phyloP scores from a whole-genome alignment of 35 echinoderm and acorn worm species.

The Strongylocentrotus purpuratus region DNA sequence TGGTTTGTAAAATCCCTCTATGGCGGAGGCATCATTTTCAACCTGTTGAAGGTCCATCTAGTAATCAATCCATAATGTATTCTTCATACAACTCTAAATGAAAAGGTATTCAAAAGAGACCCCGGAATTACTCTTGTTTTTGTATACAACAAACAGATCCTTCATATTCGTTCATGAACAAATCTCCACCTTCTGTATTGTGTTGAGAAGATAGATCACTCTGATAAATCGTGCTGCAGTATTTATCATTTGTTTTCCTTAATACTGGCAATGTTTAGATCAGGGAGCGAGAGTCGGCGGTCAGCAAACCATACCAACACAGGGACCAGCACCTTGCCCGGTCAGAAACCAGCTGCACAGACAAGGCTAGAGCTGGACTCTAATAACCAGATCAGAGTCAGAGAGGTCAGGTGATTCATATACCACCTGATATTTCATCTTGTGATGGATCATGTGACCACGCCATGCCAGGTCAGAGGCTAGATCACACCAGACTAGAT shows the following conservation, averaged over 20 bases:
- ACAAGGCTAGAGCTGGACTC: conserved; percentile 60
- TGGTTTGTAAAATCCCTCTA: too few relatives aligned
- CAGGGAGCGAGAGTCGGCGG: background rate
- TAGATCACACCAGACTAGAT: too few relatives aligned
- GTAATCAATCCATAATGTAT: too few relatives aligned
- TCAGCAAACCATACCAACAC: background rate
- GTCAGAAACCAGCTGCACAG: conserved; percentile 4
- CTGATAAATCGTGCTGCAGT: too few relatives aligned
- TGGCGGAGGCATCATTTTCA: too few relatives aligned
- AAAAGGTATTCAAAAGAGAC: too few relatives aligned
- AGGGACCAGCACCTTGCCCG: background rate
- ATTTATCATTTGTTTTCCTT: background rate
- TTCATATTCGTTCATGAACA: too few relatives aligned
- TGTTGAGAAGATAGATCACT: background rate
- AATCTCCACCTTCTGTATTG: too few relatives aligned
- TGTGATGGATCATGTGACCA: background rate
- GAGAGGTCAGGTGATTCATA: conserved; percentile 42
- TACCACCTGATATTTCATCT: background rate
- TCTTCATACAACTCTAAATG: too few relatives aligned
- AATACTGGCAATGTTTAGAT: background rate
- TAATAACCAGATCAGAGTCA: conserved; percentile 61
- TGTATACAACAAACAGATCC: too few relatives aligned
- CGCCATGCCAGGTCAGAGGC: background rate
- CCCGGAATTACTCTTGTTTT: too few relatives aligned
- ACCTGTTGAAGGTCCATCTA: too few relatives aligned